Evolutionary conservation across 2,888 invertebrate genomes (phyloP).

Genomic region (Agapetus fuscipes): DNA sequence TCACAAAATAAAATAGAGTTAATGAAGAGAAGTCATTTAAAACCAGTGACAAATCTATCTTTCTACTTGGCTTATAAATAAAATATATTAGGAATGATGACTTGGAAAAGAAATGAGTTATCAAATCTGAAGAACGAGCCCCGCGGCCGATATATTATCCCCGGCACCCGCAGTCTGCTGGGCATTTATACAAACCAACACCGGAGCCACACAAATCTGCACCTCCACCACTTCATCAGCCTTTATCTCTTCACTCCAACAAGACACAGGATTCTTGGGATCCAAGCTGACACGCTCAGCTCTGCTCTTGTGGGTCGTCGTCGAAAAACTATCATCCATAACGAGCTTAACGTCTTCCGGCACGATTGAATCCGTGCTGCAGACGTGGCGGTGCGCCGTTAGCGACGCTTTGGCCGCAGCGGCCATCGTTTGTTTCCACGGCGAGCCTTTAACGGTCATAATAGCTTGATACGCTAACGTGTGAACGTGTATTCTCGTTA

Average conservation of each 20-base stretch:
- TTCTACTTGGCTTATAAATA: no score
- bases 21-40: no score
- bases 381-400: conserved; percentile 75
- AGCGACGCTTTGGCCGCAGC: conserved; percentile 77
- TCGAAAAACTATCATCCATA: conserved; percentile 76
- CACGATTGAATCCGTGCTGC: conserved; percentile 53
- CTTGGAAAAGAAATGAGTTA: no score
- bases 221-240: conserved; percentile 32
- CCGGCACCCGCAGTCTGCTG: conserved; percentile 79
- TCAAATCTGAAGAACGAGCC: conserved; percentile 61
- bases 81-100: no score
- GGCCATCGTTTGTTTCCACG: conserved; percentile 69
- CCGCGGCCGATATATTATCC: conserved; percentile 83
- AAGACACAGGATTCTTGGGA: conserved; percentile 64
- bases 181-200: conserved; percentile 72
- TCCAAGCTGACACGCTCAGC: conserved; percentile 54
- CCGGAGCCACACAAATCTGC: conserved; percentile 74
- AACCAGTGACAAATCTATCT: no score
- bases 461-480: conserved; percentile 83
- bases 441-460: conserved; percentile 54
- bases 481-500: conserved; percentile 75
- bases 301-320: conserved; percentile 47
- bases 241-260: conserved; percentile 63
- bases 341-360: conserved; percentile 47
- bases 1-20: no score